phyloP scores from a whole-genome alignment of 2,113 vertebrate species.

The Erythrocebus patas region DNA sequence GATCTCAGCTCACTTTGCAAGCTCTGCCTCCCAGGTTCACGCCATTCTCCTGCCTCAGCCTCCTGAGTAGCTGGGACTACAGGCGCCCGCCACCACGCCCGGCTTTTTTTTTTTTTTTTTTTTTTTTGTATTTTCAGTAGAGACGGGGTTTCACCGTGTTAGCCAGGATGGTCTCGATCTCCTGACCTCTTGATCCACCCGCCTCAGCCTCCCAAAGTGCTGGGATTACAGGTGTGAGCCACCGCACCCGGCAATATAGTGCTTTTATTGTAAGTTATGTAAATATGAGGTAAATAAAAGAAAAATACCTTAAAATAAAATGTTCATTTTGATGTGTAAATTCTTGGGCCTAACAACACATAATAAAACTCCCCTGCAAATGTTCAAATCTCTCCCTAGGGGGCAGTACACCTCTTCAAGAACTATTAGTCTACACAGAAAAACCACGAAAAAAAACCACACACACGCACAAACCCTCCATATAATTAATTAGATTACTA shows the following conservation, averaged over 20 bases:
- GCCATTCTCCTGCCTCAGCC: too few relatives aligned
- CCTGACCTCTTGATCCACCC: too few relatives aligned
- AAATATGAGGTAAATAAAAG: background rate
- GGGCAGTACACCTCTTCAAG: background rate
- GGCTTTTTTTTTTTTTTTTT: too few relatives aligned
- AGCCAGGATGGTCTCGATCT: too few relatives aligned
- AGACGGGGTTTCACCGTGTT: too few relatives aligned
- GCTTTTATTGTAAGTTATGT: background rate
- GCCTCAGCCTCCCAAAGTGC: too few relatives aligned
- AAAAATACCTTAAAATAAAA: slow-evolving; percentile 1
- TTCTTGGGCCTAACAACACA: background rate
- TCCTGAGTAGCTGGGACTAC: too few relatives aligned
- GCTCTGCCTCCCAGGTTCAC: too few relatives aligned
- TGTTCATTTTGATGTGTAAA: background rate
- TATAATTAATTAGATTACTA: background rate
- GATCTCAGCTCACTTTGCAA: too few relatives aligned
- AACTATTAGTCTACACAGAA: background rate
- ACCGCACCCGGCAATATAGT: background rate
- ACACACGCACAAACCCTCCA: background rate
- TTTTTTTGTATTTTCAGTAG: too few relatives aligned
- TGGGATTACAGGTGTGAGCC: too few relatives aligned
- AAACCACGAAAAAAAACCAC: background rate
- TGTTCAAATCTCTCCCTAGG: background rate
- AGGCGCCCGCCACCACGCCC: too few relatives aligned
- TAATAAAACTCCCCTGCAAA: background rate